Base-by-base conservation (phyloP, 2,113 vertebrate species). In the Daphoenositta chrysoptera region DNA sequence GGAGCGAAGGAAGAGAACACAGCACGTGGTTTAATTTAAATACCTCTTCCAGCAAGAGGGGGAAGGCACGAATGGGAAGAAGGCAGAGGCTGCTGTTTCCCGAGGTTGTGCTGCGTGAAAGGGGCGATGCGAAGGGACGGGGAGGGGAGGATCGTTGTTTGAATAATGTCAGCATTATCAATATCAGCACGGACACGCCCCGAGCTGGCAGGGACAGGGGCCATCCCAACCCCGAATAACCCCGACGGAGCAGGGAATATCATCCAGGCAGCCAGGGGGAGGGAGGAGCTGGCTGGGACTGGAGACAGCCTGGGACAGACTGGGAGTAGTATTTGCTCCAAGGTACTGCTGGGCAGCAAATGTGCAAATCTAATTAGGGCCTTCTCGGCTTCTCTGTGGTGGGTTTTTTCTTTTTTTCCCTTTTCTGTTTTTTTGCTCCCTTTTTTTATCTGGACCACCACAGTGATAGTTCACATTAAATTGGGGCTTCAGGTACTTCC, bases 111-210 rank as follows among this genome's bases (percentile, higher is more conserved):
- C 96, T 51, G 64, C 1, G 12, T 39, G 90, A 94, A 92, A 94
- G 23, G 64, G 4, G 37, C 17, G 20, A 92, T 88, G 57, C 26
- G 80, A 80, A 78, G 69, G 51, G 97, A 95, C 96, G 53, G 97
- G 93, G 68, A 94, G 86, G 94, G 75, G 95, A 48, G 47, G 73
- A 94, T 95, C 96, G 68, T 90, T 90, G 96, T 66, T 89, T 79
- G 97, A 96, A 89, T 80, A 85, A 80, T 94, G n/a, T n/a, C n/a
- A n/a, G n/a, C n/a, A n/a, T n/a, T n/a, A 92, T 89, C 96, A 94
- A 17, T 60, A 97, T 79, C 97, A 93, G n/a, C 94, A 89, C 92
- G 97, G 94, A 93, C 97, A 94, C 95, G 53, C 4, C 92, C 22
- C 40, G 73, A 81, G 95, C 91, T 76, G 79, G 82, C 97, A 64